Evolutionary conservation across 2,797 vertebrate genomes (phyloP).

Genomic region (Acanthurus lineatus): DNA sequence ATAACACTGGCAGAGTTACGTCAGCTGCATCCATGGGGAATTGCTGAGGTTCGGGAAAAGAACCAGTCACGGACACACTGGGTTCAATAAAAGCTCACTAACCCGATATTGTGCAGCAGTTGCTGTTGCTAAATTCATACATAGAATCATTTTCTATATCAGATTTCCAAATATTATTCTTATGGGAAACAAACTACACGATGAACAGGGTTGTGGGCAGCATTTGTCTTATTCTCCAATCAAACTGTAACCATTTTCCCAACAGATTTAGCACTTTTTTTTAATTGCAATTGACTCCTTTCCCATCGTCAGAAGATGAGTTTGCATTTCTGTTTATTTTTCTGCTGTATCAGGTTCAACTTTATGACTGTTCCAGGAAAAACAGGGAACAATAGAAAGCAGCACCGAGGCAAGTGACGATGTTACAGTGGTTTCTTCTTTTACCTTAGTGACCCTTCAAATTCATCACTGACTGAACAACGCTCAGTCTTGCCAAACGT

Average conservation of each 20-base stretch:
- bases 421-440: no score
- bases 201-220: neutral
- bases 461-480: no score
- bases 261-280: no score
- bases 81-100: conserved; percentile 34
- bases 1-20: conserved; percentile 63
- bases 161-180: conserved; percentile 10
- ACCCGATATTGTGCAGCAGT: conserved; percentile 10
- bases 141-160: conserved; percentile 2
- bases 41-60: conserved; percentile 52
- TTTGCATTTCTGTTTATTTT: no score
- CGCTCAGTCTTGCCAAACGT: no score
- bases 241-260: neutral
- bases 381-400: no score
- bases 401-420: no score
- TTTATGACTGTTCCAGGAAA: no score
- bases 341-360: no score
- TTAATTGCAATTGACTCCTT: no score
- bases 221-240: neutral
- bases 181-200: neutral
- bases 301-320: no score
- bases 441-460: no score
- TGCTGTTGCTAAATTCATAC: neutral
- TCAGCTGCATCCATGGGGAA: conserved; percentile 55
- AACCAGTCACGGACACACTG: conserved; percentile 40